Conservation (phyloP, 2,113 vertebrate genomes). For the Onychostoma macrolepis region DNA sequence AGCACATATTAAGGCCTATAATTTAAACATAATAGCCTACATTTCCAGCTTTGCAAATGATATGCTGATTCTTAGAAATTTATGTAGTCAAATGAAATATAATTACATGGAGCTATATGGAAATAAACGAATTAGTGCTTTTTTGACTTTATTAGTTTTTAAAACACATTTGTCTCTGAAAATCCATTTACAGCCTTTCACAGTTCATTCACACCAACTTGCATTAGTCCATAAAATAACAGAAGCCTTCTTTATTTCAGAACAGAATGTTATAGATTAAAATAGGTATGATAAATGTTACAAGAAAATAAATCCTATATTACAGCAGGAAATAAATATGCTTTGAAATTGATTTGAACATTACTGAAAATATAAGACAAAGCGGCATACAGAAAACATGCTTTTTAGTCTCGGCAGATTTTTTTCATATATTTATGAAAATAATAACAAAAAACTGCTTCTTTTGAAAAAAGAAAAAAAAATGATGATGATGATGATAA, state of each 20-base stretch:
- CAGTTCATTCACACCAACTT: neutral
- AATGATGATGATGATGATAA: too few relatives aligned
- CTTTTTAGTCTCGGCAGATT: neutral
- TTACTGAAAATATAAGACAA: conserved; percentile 4
- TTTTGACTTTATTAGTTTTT: conserved; percentile 20
- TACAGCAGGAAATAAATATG: conserved; percentile 48
- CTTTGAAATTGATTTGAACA: conserved; percentile 9
- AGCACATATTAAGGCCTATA: too few relatives aligned
- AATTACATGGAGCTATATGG: neutral
- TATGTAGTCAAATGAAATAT: neutral
- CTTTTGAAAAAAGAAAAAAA: neutral
- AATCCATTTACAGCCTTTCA: neutral
- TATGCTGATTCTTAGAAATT: neutral
- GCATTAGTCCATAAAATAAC: neutral
- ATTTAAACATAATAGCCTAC: too few relatives aligned
- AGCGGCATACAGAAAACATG: neutral
- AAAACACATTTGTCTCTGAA: neutral
- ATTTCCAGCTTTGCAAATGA: neutral
- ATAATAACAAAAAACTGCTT: neutral
- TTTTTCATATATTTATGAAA: too few relatives aligned
- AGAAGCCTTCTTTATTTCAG: neutral
- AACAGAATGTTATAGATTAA: neutral
- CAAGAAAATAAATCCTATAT: conserved; percentile 6
- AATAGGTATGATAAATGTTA: neutral
- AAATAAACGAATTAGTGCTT: neutral